Evolutionary conservation across 2,113 vertebrate genomes (phyloP).

Genomic region (Oncorhynchus keta): DNA sequence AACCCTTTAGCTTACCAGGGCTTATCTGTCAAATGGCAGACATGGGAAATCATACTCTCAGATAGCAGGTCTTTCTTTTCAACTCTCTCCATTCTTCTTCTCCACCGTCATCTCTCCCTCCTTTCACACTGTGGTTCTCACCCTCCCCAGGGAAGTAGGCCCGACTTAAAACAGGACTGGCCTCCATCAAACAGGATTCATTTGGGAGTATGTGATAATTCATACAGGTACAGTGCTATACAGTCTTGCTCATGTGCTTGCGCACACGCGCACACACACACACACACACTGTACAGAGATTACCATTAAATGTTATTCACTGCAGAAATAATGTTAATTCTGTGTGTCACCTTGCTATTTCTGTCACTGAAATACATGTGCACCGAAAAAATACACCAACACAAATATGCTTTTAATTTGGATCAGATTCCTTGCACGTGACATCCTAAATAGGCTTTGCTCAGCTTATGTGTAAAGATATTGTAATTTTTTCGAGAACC

Average conservation of each 20-base stretch:
- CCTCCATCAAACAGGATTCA: conserved; percentile 6
- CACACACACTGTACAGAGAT: neutral
- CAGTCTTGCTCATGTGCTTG: neutral
- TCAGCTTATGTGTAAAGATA: neutral
- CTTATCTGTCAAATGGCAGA: conserved; percentile 64
- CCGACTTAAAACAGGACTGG: conserved; percentile 3
- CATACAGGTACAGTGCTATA: neutral
- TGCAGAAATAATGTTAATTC: neutral
- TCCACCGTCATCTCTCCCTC: conserved; percentile 38
- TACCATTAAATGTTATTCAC: neutral
- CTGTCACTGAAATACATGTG: neutral
- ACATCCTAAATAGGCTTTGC: conserved; percentile 4
- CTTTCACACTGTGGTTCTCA: conserved; percentile 31
- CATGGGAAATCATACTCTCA: conserved; percentile 46
- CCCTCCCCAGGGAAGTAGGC: conserved; percentile 41
- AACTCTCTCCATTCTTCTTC: conserved; percentile 42
- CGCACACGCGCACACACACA: conserved; percentile 2
- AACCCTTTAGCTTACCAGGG: conserved; percentile 44
- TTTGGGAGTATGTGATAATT: conserved; percentile 15
- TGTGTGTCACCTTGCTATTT: neutral
- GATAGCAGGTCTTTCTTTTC: conserved; percentile 30
- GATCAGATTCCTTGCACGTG: neutral
- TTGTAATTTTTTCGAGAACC: neutral
- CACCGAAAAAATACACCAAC: neutral
- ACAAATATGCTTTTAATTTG: conserved; percentile 2